These are phyloP conservation scores for Anguilla marmorata DNA, from an alignment of 2,797 vertebrate genomes.

Conservation along the genomic window DNA sequence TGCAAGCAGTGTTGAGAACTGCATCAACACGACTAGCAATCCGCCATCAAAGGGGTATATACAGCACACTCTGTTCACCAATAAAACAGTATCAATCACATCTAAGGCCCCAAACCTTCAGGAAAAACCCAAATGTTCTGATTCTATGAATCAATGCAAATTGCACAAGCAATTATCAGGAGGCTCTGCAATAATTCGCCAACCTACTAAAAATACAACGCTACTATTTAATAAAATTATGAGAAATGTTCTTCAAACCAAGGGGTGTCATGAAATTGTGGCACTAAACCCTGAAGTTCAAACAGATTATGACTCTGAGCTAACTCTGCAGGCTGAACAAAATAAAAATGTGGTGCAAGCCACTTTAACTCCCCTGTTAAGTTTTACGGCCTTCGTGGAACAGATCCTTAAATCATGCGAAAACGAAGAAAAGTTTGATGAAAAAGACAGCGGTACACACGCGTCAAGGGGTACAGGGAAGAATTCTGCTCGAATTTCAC, in stretches of 20 bases:
- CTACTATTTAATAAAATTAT: background rate
- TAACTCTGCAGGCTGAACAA: background rate
- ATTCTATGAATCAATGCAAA: background rate
- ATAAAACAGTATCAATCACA: background rate
- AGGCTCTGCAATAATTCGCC: background rate
- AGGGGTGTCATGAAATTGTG: background rate
- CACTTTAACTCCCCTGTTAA: background rate
- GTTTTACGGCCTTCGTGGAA: background rate
- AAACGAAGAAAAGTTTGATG: background rate
- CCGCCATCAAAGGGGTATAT: background rate
- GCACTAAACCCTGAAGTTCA: background rate
- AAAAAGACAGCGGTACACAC: background rate
- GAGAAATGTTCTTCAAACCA: background rate
- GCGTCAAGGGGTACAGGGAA: background rate
- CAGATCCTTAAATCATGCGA: background rate
- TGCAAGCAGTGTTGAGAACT: slow-evolving; percentile 8
- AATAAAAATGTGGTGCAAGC: background rate
- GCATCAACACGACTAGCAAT: background rate
- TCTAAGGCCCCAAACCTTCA: background rate
- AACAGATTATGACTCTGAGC: background rate
- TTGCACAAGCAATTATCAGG: background rate
- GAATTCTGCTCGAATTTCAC: background rate
- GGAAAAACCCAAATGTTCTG: background rate
- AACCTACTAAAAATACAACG: background rate
- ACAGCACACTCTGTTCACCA: background rate